Evolutionary conservation across 23 tunicate species (phyloP), one percentile per base, ranked within the genome.

Genomic region (Ascidia mentula): DNA sequence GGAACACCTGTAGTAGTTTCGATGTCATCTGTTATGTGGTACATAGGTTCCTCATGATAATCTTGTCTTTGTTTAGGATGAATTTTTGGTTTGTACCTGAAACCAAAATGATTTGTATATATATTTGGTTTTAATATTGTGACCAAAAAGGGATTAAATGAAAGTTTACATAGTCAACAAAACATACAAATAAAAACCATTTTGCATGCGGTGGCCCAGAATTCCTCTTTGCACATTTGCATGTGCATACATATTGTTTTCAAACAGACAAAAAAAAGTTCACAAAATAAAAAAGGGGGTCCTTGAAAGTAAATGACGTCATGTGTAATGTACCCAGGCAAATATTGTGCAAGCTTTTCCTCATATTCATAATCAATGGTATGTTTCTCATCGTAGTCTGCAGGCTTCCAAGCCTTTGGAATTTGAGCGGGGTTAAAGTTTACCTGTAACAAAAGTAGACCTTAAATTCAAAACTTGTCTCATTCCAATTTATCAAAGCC

Each of bases 391-490:
- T 88, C 84, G 84, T 85, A 93, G 32, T 84, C 84, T 36, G 75
- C 80, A 28, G 98, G 98, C 45, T 83, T 93, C 98, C 98, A 93
- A 6, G 84, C 98, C 34, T 82, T 83, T 32, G 98, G 98, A 38
- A 93, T 88, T 40, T 84, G 80, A 0, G 98, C 98, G 46, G 98
- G 98, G 36, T 93, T 93, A 40, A 65, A 82, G 72, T 93, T 86
- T 6, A 88, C 77, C 92, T 93, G 24, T 20, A 53, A 9, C 2
- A 26, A 9, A 53, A 42, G 65, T 1, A 6, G 24, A 20, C 22
- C 7, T 20, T 5, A 53, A 53, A 53, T 3, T n/a, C n/a, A n/a
- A n/a, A n/a, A n/a, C n/a, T n/a, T n/a, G n/a, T 9, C 15, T 26
- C 9, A 12, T 69, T 69, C n/a, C 53, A 42, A 42, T 15, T 42